Percentiles rank a stretch among this genome's conserved stretches.
Evolutionary conservation across 2,113 vertebrate species (phyloP).

Genomic region (Megaceryle maxima): DNA sequence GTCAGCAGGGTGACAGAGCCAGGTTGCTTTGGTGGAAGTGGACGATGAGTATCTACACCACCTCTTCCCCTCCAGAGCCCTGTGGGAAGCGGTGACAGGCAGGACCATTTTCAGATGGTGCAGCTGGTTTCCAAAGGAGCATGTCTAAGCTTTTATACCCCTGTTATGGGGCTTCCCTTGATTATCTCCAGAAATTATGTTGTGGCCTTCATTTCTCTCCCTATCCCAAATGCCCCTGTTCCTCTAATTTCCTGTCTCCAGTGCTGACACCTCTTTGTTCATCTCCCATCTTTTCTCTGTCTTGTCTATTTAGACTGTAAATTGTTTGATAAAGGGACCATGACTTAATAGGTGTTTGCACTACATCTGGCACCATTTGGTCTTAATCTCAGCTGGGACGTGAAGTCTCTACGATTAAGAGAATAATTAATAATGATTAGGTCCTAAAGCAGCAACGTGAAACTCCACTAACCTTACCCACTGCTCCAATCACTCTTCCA

Average conservation of each 20-base stretch:
- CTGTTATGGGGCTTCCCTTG: neutral
- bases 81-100: fast-evolving
- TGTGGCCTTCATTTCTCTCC: neutral
- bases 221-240: neutral
- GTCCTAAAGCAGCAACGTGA: constrained; percentile 10
- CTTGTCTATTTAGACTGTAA: constrained; percentile 51
- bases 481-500: neutral
- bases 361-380: constrained; percentile 55
- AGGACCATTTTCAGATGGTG: neutral
- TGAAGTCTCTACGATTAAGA: constrained; percentile 14
- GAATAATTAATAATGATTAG: constrained; percentile 63
- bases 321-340: constrained; percentile 62
- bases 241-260: constrained; percentile 18
- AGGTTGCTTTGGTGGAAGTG: neutral
- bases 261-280: constrained; percentile 47
- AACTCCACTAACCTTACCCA: constrained; percentile 25
- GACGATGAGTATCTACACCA: neutral
- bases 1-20: neutral
- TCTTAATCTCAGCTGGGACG: constrained; percentile 52
- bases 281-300: constrained; percentile 60
- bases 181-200: neutral
- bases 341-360: constrained; percentile 67
- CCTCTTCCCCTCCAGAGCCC: neutral
- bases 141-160: neutral
- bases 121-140: neutral